These are phyloP conservation scores for Agrotis puta DNA, from an alignment of 2,888 invertebrate species.

Conservation along the genomic window DNA sequence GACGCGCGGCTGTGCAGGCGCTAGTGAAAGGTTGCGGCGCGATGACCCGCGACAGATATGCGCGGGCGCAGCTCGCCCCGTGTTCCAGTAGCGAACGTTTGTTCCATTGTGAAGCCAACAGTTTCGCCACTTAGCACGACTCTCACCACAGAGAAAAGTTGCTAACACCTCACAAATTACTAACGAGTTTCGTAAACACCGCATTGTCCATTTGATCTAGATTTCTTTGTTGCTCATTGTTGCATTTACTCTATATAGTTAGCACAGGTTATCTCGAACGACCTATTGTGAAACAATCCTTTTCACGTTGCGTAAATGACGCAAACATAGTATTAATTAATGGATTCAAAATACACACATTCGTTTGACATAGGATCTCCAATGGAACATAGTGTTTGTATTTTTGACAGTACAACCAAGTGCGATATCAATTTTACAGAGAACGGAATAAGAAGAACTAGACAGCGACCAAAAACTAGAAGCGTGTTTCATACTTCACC, in stretches of 20 bases:
- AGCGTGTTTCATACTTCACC: neutral
- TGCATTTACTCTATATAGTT: slow-evolving; percentile 72
- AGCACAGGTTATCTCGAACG: slow-evolving; percentile 72
- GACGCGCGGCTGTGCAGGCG: slow-evolving; percentile 25
- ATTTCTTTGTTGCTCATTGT: slow-evolving; percentile 80
- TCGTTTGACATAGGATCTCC: slow-evolving; percentile 3
- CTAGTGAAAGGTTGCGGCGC: slow-evolving; percentile 83
- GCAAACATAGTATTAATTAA: slow-evolving; percentile 29
- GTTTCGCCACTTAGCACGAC: slow-evolving; percentile 88
- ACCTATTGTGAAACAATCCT: slow-evolving; percentile 68
- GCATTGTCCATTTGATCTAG: slow-evolving; percentile 88
- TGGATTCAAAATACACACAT: slow-evolving; percentile 21
- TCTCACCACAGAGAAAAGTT: slow-evolving; percentile 85
- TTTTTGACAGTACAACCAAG: neutral
- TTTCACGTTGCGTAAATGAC: slow-evolving; percentile 35
- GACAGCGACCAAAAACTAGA: neutral
- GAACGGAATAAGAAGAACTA: neutral
- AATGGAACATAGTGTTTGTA: neutral
- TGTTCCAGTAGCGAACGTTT: slow-evolving; percentile 71
- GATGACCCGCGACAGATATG: slow-evolving; percentile 81
- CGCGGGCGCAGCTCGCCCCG: slow-evolving; percentile 63
- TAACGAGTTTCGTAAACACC: slow-evolving; percentile 85
- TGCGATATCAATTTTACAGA: too few relatives aligned
- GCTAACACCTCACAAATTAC: slow-evolving; percentile 84
- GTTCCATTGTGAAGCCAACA: slow-evolving; percentile 78